These are phyloP conservation scores for Diuraphis noxia DNA, from an alignment of 1,140 invertebrate genomes.

Conservation along the genomic window DNA sequence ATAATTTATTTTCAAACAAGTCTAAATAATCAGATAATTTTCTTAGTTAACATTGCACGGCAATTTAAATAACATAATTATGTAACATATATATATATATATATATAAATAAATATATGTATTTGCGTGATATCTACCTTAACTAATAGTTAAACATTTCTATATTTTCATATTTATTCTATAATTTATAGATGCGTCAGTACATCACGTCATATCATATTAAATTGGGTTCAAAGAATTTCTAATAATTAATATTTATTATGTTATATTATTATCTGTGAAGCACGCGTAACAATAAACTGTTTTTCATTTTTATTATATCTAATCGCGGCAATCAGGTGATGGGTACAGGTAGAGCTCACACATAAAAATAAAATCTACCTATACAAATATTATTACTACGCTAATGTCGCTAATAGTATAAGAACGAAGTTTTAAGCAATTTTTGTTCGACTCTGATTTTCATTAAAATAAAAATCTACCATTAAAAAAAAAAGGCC, in stretches of 20 bases:
- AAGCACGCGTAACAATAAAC: background rate
- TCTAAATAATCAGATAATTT: slow-evolving; percentile 8
- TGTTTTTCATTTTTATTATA: background rate
- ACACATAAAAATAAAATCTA: background rate
- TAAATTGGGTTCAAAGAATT: background rate
- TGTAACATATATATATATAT: background rate
- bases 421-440: background rate
- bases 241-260: too few relatives aligned
- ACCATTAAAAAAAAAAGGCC: background rate
- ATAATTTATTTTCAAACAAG: background rate
- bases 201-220: background rate
- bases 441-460: slow-evolving; percentile 33
- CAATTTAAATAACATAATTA: background rate
- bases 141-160: background rate
- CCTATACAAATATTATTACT: background rate
- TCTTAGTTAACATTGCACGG: background rate
- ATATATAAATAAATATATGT: too few relatives aligned
- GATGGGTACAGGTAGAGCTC: background rate
- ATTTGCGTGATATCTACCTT: background rate
- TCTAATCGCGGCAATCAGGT: background rate
- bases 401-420: background rate
- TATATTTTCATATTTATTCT: background rate
- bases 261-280: background rate
- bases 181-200: background rate
- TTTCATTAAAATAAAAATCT: slow-evolving; percentile 7